A percentile compares a stretch with the other conserved stretches of the same genome.
Evolutionary conservation across 2,888 invertebrate genomes (phyloP).

Genomic region (Archips crataeganus): DNA sequence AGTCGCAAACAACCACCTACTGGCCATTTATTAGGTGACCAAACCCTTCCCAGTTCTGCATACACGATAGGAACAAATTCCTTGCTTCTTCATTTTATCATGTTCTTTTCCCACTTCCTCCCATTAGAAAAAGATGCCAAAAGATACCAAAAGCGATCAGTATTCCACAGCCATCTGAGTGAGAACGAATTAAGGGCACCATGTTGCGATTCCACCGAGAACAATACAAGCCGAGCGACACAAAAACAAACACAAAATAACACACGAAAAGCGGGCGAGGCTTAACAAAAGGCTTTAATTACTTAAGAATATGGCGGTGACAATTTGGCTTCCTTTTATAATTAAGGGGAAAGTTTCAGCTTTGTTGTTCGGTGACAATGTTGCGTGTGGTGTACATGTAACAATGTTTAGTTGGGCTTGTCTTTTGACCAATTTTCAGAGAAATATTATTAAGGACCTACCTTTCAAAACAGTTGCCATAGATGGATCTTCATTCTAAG

Average conservation of each 20-base stretch:
- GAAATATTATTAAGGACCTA: no score
- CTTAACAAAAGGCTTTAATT: constrained; percentile 74
- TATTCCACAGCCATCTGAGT: constrained; percentile 78
- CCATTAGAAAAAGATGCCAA: constrained; percentile 14
- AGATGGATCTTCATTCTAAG: no score
- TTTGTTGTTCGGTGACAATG: constrained; percentile 5
- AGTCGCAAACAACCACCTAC: no score
- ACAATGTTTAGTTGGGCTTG: not conserved
- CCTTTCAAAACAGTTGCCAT: no score
- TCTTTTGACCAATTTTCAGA: no score
- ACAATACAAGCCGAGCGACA: constrained; percentile 75
- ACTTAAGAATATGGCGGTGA: constrained; percentile 70
- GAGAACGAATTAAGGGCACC: constrained; percentile 82
- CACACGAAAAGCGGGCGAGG: constrained; percentile 57
- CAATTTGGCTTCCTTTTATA: constrained; percentile 33
- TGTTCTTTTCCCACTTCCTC: not conserved
- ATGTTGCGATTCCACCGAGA: constrained; percentile 79
- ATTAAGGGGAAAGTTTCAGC: constrained; percentile 19
- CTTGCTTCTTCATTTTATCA: not conserved
- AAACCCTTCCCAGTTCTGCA: no score
- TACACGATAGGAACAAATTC: not conserved
- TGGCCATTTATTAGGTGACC: no score
- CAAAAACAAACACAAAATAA: constrained; percentile 75
- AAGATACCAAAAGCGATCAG: constrained; percentile 60
- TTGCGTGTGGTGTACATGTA: not conserved